Base-by-base conservation (phyloP, 37 sponge, comb jelly and placozoan species). In the Agelas oroides region DNA sequence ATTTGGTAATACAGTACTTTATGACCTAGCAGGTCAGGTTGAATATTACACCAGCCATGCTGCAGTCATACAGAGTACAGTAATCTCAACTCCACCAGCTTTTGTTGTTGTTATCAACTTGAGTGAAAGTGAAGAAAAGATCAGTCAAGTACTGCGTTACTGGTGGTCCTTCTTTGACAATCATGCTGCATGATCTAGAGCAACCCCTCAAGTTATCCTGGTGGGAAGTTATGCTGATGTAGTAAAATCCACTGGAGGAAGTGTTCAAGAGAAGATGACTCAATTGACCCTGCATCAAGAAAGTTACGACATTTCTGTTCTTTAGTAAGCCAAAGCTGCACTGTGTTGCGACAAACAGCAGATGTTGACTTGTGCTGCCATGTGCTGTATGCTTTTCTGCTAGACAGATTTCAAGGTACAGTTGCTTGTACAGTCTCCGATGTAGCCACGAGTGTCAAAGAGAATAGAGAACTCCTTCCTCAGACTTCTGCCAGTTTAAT, bases 1-100 rank as follows among this genome's bases (percentile, higher is more conserved):
- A n/a, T n/a, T n/a, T n/a, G n/a, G n/a, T n/a, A n/a, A n/a, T n/a
- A n/a, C n/a, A n/a, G n/a, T n/a, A n/a, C n/a, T n/a, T n/a, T n/a
- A n/a, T 70, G 84, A 83, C 59, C 59, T 83, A 39, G 84, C 84
- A 60, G 84, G 84, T 12, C 84, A 83, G 19, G 31, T 34, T 12
- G 75, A 83, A 5, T 83, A 83, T 53, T 73, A 83, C 84, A 59
- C 65, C 21, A 72, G 74, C 27, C 84, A 83, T 34, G n/a, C 60
- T 72, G 74, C 65, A 16, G 73, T 73, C 30, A 52, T 83, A 37
- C 74, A 83, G 62, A 24, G 41, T 35, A 16, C 40, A 14, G 23
- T 46, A 31, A 31, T 19, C 14, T n/a, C n/a, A n/a, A n/a, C n/a
- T n/a, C n/a, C n/a, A n/a, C n/a, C n/a, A n/a, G n/a, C n/a, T n/a